Base-by-base conservation (phyloP, 2,888 invertebrate genomes). In the Myathropa florea region DNA sequence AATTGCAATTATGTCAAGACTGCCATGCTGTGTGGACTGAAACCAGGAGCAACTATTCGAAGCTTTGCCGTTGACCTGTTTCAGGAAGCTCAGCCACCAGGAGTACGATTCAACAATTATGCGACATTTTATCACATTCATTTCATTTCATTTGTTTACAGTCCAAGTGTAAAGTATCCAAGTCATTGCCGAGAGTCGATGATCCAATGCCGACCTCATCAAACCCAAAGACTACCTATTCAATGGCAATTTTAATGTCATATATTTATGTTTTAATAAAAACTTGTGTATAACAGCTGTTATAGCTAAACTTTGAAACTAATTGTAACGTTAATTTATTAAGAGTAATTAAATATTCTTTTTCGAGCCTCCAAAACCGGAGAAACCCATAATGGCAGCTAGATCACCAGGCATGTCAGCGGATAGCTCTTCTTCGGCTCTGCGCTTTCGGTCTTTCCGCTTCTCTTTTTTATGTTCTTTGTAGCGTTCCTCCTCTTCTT, bases 401-500 rank as follows among this genome's bases (percentile, higher is more conserved):
- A 99, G 94, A 91, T 97, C 97, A 57, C 93, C 94, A 60, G 94
- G 95, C 64, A 91, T 68, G 73, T 94, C 93, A 88, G 93, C 94
- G 63, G 94, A 94, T 0, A 94, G 93, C 9, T 93, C 92, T 88
- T 96, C 96, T 88, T 97, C 96, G 1, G 96, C 94, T 93, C 97
- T 96, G 89, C 97, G 94, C 91, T 98, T 97, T 88, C 97, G 96
- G 90, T 98, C 98, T 91, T 97, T 97, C 88, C 96, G 94, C 90
- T 96, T 96, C 91, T 99, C 98, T 89, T 96, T 96, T 95, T 91
- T 96, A 93, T 93, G 97, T 90, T 97, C 97, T 90, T 97, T 98
- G 83, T 98, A 95, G 89, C 97, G 96, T 81, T 98, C 98, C 91
- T 99, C 99, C 93, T 99, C 98, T 93, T 99, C 99, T 88, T 97